Base-by-base conservation (phyloP, 2,113 vertebrate species). In the Piprites chloris region DNA sequence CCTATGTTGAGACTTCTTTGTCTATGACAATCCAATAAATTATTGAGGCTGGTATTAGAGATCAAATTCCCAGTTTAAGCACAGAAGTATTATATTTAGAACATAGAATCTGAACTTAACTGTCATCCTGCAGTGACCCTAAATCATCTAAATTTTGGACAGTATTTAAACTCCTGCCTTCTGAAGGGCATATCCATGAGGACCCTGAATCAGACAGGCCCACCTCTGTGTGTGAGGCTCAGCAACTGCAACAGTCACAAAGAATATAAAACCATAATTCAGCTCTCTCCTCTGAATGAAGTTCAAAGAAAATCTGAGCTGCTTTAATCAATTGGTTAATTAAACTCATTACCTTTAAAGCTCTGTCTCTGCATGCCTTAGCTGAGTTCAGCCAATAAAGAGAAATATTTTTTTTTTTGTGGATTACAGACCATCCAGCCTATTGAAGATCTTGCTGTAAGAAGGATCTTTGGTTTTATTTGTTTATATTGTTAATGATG, bases 191-290 rank as follows among this genome's bases (percentile, higher is more conserved):
- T 32, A 22, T 33, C 14, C 42, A n/a, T 23, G 21, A 76, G 20
- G 23, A 86, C 30, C 21, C 12, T 66, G 32, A 44, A 23, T 81
- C 14, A 26, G 20, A 58, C 6, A 81, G 9, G 0, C 3, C 11
- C 28, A 44, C 6, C 3, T 32, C 14, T 3, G 0, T 42, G 12
- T 27, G 6, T 1, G 2, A 75, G 15, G 4, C 5, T 82, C 32
- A 30, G 17, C 2, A 3, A 8, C 17, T 84, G 47, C n/a, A 81
- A 17, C 17, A 53, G 20, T 37, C 49, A 50, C 50, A 78, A 69
- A 81, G 22, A 62, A 50, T 32, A 42, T 16, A 59, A 78, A 85
- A 35, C 9, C 9, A 5, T 47, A 79, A 58, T 53, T 81, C 55
- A 18, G 2, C 63, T 78, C 33, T 49, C 0, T 75, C 11, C 8